Evolutionary conservation across 1,140 invertebrate genomes (phyloP).

Genomic region (Temnothorax curvispinosus): DNA sequence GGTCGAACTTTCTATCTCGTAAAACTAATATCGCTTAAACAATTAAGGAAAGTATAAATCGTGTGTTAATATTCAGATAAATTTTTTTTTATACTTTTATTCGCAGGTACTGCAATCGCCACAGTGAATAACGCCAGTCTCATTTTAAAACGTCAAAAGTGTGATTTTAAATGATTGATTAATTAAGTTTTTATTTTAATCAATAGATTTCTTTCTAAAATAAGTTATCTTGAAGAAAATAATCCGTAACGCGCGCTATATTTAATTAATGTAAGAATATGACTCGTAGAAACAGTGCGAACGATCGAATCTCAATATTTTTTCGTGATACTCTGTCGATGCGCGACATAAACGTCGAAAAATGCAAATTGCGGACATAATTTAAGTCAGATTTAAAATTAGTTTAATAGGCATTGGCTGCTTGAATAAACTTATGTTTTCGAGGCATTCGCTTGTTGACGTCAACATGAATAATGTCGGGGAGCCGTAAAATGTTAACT

Average conservation of each 20-base stretch:
- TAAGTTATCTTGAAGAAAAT: neutral
- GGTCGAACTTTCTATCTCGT: neutral
- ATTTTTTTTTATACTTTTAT: neutral
- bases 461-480: conserved; percentile 62
- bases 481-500: conserved; percentile 71
- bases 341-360: conserved; percentile 34
- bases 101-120: neutral
- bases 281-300: neutral
- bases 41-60: neutral
- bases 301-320: conserved; percentile 18
- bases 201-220: neutral
- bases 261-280: conserved; percentile 12
- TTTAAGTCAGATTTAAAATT: conserved; percentile 66
- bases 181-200: neutral
- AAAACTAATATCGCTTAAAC: neutral
- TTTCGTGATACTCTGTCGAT: neutral
- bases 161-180: conserved; percentile 12
- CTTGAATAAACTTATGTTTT: conserved; percentile 73
- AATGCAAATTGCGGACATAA: conserved; percentile 28
- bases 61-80: neutral
- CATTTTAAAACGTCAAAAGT: neutral
- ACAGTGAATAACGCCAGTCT: neutral
- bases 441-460: conserved; percentile 54
- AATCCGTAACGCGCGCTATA: neutral
- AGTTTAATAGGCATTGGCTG: conserved; percentile 69